These are phyloP conservation scores for Oncorhynchus kisutch DNA, from an alignment of 2,113 vertebrate genomes.

Conservation along the genomic window DNA sequence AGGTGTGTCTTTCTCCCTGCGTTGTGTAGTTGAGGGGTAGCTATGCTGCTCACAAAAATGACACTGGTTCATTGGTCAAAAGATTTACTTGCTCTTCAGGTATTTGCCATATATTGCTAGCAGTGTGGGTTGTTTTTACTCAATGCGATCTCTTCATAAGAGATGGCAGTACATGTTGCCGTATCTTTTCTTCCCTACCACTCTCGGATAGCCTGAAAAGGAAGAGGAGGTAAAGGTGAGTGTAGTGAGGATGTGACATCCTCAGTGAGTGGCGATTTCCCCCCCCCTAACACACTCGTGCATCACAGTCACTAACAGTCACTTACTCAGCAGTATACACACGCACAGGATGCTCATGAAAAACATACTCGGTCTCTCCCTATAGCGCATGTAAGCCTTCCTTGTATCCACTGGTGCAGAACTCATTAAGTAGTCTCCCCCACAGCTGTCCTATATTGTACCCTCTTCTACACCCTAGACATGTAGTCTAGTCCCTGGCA, in stretches of 20 bases:
- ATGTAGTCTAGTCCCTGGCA: conserved; percentile 8
- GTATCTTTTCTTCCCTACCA: background rate
- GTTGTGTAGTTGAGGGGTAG: too few species aligned
- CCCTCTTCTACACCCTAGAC: background rate
- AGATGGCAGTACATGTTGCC: background rate
- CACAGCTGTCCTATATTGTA: background rate
- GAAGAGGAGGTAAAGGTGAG: conserved; percentile 52
- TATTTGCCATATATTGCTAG: too few species aligned
- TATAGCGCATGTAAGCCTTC: conserved; percentile 30
- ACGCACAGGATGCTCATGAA: too few species aligned
- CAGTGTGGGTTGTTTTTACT: too few species aligned
- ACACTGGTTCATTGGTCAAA: too few species aligned
- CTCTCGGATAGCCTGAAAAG: conserved; percentile 23
- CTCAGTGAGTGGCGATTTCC: too few species aligned
- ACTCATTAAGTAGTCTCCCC: background rate
- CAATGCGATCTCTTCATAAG: background rate
- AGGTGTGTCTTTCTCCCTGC: conserved; percentile 40
- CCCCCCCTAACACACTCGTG: too few species aligned
- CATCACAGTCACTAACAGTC: background rate
- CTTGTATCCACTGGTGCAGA: conserved; percentile 5
- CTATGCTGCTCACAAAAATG: too few species aligned
- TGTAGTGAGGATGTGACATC: conserved; percentile 1
- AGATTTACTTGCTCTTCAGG: too few species aligned
- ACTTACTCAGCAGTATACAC: conserved; percentile 8
- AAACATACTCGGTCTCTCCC: background rate